phyloP scores from a whole-genome alignment of 2,113 vertebrate genomes.

The Ursus arctos region DNA sequence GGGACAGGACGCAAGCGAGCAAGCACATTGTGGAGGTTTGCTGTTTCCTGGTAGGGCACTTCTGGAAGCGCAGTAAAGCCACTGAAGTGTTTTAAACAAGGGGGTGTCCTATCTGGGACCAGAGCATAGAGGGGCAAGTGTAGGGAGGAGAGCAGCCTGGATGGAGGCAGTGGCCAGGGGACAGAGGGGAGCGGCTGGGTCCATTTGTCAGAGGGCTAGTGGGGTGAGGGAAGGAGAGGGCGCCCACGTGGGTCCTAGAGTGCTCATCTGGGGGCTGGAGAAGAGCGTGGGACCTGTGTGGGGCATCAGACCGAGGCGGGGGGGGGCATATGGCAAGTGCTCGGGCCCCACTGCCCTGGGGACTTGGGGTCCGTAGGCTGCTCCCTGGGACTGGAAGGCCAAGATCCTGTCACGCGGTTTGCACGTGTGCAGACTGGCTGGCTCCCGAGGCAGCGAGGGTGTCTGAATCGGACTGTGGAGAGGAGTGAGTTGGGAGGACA shows the following conservation, averaged over 20 bases:
- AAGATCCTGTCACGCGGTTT: neutral
- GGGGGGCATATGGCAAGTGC: neutral
- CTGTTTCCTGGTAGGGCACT: neutral
- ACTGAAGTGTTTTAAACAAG: neutral
- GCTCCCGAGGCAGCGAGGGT: neutral
- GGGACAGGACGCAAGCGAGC: no score
- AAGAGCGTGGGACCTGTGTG: neutral
- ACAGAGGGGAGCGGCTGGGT: neutral
- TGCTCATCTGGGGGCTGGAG: neutral
- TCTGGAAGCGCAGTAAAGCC: neutral
- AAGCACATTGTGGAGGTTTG: neutral
- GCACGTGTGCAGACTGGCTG: neutral
- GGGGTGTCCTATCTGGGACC: neutral
- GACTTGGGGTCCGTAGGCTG: fast-evolving
- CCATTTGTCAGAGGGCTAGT: neutral
- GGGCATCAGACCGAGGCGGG: neutral
- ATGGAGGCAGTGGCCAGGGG: neutral
- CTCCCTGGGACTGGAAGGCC: neutral
- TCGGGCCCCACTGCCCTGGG: neutral
- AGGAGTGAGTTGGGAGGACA: neutral
- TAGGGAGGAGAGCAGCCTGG: neutral
- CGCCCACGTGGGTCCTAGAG: neutral
- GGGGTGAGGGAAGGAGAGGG: neutral
- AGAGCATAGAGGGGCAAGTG: neutral
- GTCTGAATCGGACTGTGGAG: neutral